Percentiles rank a stretch among this genome's conserved stretches.
phyloP scores from a whole-genome alignment of 2,113 vertebrate genomes.

The Dolichotis patagonum region DNA sequence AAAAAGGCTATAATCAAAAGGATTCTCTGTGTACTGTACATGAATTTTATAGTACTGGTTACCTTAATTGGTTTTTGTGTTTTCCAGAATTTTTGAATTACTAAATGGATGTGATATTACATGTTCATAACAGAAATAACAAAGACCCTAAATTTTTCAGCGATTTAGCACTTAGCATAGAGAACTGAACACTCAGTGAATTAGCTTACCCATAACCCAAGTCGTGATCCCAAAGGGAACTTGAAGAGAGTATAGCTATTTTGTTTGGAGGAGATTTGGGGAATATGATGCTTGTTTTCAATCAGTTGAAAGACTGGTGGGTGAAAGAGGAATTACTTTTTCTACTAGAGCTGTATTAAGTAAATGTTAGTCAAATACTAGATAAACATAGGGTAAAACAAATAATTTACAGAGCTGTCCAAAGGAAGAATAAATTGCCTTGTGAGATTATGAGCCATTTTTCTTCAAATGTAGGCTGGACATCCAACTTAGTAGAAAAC shows the following conservation, averaged over 20 bases:
- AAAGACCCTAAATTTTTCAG: conserved; percentile 23
- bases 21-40: background rate
- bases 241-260: background rate
- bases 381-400: conserved; percentile 14
- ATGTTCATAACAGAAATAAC: conserved; percentile 7
- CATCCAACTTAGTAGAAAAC: background rate
- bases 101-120: background rate
- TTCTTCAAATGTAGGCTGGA: conserved; percentile 21
- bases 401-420: background rate
- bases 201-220: background rate
- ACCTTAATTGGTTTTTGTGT: background rate
- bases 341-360: background rate
- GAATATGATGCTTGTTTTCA: background rate
- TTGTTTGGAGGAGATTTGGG: background rate
- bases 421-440: background rate
- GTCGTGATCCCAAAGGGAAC: background rate
- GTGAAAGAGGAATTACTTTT: background rate
- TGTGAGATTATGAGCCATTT: background rate
- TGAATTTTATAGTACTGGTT: background rate
- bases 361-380: background rate
- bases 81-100: background rate
- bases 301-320: background rate
- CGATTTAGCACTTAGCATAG: background rate
- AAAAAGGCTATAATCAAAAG: conserved; percentile 34
- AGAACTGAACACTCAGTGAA: background rate